Conservation (phyloP, 1,140 invertebrate species). For the Neodiprion pinetum region DNA sequence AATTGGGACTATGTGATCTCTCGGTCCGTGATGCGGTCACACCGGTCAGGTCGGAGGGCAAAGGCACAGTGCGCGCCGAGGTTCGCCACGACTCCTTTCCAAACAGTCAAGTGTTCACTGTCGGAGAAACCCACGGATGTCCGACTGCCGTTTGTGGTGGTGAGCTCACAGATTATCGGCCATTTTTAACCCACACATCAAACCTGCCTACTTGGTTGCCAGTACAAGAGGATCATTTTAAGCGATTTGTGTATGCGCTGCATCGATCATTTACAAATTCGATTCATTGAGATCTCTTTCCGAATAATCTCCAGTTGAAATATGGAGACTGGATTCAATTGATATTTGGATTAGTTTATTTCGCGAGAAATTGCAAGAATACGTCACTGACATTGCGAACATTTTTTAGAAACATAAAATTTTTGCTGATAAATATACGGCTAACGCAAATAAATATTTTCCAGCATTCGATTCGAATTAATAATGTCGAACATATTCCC, state of each 20-base stretch:
- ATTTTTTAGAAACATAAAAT: no score
- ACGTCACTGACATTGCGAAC: no score
- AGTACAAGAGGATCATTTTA: not conserved
- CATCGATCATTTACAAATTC: no score
- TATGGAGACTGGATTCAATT: no score
- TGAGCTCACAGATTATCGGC: constrained; percentile 29
- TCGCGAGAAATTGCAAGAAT: no score
- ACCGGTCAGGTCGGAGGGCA: constrained; percentile 56
- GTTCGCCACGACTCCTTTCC: constrained; percentile 33
- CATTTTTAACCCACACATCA: constrained; percentile 40
- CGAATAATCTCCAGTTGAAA: no score
- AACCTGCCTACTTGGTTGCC: not conserved
- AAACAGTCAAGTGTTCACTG: constrained; percentile 54
- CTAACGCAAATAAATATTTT: no score
- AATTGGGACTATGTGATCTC: constrained; percentile 8
- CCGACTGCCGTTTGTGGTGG: constrained; percentile 31
- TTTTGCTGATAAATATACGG: no score
- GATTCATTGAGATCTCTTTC: no score
- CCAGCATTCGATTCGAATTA: no score
- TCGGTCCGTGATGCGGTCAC: constrained; percentile 35
- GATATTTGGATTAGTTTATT: no score
- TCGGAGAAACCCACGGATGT: constrained; percentile 15
- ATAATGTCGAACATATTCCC: no score
- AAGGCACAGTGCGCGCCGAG: constrained; percentile 51
- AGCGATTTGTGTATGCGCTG: not conserved